phyloP scores from a whole-genome alignment of 2,888 invertebrate species.

The Chorisops tibialis region DNA sequence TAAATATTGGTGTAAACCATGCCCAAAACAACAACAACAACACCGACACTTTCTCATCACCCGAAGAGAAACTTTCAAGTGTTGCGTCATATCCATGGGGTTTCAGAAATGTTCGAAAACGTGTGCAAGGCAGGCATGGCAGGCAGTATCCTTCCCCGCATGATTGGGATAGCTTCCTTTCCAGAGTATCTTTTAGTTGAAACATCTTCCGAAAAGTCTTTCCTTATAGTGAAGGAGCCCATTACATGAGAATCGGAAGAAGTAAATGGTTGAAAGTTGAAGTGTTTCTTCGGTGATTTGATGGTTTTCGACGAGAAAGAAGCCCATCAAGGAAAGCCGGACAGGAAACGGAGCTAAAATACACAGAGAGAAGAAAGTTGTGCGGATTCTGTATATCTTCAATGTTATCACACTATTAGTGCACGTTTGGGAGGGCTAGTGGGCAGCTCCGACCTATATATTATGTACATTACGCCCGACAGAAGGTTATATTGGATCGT shows the following conservation, averaged over 20 bases:
- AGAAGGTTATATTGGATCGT: neutral
- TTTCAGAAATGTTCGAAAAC: too few relatives aligned
- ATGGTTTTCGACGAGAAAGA: too few relatives aligned
- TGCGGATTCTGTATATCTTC: neutral
- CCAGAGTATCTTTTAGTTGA: too few relatives aligned
- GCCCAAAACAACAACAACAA: neutral
- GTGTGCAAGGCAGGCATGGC: too few relatives aligned
- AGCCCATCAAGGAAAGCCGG: too few relatives aligned
- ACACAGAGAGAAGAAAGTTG: neutral
- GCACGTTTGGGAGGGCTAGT: neutral
- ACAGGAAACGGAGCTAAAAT: neutral
- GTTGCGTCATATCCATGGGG: neutral
- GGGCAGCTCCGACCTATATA: neutral
- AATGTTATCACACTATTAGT: slow-evolving; percentile 11
- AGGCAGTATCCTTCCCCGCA: too few relatives aligned
- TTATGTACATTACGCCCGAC: neutral
- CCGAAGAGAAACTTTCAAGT: slow-evolving; percentile 11
- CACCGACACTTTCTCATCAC: neutral
- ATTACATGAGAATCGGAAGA: too few relatives aligned
- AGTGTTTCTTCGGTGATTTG: too few relatives aligned
- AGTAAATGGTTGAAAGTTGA: too few relatives aligned
- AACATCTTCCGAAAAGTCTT: too few relatives aligned
- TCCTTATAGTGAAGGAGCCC: too few relatives aligned
- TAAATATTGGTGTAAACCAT: slow-evolving; percentile 4
- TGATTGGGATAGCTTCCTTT: too few relatives aligned